A percentile compares a stretch with the other conserved stretches of the same genome.
These are phyloP conservation scores for Onychorhynchus coronatus DNA, from an alignment of 2,113 vertebrate species.

Conservation along the genomic window DNA sequence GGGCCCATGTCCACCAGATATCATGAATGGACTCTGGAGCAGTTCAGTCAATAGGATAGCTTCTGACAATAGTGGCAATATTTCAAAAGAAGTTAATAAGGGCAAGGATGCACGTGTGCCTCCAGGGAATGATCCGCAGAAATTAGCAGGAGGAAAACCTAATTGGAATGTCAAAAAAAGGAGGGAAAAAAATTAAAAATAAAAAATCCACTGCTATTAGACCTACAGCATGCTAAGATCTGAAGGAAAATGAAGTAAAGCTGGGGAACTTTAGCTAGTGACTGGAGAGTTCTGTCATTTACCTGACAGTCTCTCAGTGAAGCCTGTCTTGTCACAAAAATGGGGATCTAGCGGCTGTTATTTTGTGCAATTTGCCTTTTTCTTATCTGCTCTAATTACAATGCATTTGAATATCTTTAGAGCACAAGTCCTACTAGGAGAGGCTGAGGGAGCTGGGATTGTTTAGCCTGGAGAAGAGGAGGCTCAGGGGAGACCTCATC, in stretches of 20 bases:
- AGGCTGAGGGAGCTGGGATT: too few relatives aligned
- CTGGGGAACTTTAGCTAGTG: not conserved
- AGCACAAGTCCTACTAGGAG: too few relatives aligned
- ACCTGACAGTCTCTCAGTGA: not conserved
- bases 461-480: too few relatives aligned
- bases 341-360: not conserved
- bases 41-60: not conserved
- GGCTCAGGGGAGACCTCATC: too few relatives aligned
- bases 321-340: not conserved
- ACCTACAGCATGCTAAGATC: not conserved
- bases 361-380: not conserved
- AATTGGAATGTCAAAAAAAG: conserved; percentile 43
- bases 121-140: conserved; percentile 36
- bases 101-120: not conserved
- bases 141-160: not conserved
- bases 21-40: not conserved
- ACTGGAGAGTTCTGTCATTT: not conserved
- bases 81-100: conserved; percentile 38
- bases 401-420: not conserved
- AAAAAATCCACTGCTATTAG: not conserved
- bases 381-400: not conserved
- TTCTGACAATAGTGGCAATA: conserved; percentile 6
- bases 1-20: not conserved
- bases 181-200: not conserved
- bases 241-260: not conserved